Evolutionary conservation across 1,140 invertebrate genomes (phyloP).

Genomic region (Drosophila obscura): DNA sequence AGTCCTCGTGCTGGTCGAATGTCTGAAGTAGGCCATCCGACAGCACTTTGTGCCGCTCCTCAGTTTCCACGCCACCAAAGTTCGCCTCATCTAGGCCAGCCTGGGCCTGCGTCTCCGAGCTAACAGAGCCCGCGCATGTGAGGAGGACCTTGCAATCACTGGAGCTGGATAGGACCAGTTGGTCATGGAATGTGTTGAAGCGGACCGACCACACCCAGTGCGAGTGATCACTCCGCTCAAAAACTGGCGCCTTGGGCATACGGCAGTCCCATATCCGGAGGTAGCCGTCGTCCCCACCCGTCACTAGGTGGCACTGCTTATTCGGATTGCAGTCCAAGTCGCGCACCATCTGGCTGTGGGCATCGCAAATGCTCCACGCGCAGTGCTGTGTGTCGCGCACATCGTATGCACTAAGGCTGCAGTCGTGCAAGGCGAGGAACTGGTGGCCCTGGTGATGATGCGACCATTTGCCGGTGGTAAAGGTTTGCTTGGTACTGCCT

Average conservation of each 20-base stretch:
- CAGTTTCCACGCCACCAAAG: constrained; percentile 13
- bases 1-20: constrained; percentile 98
- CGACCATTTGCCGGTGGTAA: constrained; percentile 95
- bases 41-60: constrained; percentile 86
- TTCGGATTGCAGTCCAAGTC: constrained; percentile 99
- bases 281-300: constrained; percentile 97
- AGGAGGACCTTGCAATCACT: constrained; percentile 96
- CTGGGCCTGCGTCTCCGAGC: constrained; percentile 87
- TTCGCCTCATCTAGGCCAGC: constrained; percentile 26
- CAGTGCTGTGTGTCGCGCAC: constrained; percentile 88
- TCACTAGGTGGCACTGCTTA: constrained; percentile 96
- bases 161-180: constrained; percentile 96
- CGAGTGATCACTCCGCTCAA: constrained; percentile 94
- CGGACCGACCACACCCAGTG: constrained; percentile 98
- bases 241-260: constrained; percentile 90
- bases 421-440: constrained; percentile 93
- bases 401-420: constrained; percentile 94
- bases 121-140: constrained; percentile 93
- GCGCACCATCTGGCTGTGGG: constrained; percentile 94
- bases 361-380: constrained; percentile 93
- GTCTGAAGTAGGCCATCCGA: constrained; percentile 89
- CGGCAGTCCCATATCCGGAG: constrained; percentile 98
- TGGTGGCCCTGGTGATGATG: constrained; percentile 94
- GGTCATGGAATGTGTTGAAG: constrained; percentile 98
- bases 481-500: constrained; percentile 85